Evolutionary conservation across 2,888 invertebrate genomes (phyloP).

Genomic region (Octodonta nipae): DNA sequence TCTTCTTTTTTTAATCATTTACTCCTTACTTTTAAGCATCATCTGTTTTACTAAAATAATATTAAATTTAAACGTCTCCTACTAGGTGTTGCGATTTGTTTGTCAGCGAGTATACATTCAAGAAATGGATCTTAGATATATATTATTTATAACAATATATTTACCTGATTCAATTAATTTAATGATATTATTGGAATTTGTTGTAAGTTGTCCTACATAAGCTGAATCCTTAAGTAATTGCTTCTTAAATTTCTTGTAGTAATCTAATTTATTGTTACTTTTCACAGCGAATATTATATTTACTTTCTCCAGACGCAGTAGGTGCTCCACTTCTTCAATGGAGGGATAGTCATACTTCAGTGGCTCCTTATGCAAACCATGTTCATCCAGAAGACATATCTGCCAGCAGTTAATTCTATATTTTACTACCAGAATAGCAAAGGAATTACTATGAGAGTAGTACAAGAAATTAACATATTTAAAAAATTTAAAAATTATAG

Average conservation of each 20-base stretch:
- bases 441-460: too few relatives aligned
- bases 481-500: too few relatives aligned
- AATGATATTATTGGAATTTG: slow-evolving; percentile 76
- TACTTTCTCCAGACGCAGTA: slow-evolving; percentile 34
- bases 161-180: slow-evolving; percentile 53
- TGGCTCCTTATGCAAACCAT: slow-evolving; percentile 39
- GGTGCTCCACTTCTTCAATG: slow-evolving; percentile 14
- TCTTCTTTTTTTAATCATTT: too few relatives aligned
- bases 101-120: too few relatives aligned
- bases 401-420: too few relatives aligned
- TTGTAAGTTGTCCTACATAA: slow-evolving; percentile 62
- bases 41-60: too few relatives aligned
- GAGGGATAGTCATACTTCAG: slow-evolving; percentile 65
- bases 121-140: too few relatives aligned
- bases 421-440: too few relatives aligned
- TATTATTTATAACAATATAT: not conserved
- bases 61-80: too few relatives aligned
- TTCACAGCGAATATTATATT: slow-evolving; percentile 83
- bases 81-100: too few relatives aligned
- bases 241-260: slow-evolving; percentile 53
- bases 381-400: slow-evolving; percentile 17
- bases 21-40: too few relatives aligned
- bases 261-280: slow-evolving; percentile 41
- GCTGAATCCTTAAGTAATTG: slow-evolving; percentile 57
- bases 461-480: too few relatives aligned